Evolutionary conservation across 2,888 invertebrate species (phyloP).

Genomic region (Agrotis clavis): DNA sequence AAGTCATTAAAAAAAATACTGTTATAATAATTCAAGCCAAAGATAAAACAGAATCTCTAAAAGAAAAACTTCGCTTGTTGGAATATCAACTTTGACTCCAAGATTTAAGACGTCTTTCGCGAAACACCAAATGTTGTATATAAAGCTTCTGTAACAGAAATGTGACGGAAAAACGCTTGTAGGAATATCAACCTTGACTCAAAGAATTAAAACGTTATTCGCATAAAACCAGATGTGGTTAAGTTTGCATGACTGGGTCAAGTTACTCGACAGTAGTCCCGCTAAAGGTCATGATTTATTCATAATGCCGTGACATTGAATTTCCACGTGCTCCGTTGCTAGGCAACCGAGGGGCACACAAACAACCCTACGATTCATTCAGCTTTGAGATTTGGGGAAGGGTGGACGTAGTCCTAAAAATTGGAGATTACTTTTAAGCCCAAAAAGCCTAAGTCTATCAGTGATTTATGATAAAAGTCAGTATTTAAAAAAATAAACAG

Average conservation of each 20-base stretch:
- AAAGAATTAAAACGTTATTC: constrained; percentile 3
- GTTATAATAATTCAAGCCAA: constrained; percentile 20
- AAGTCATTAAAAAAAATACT: constrained; percentile 20
- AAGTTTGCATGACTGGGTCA: constrained; percentile 74
- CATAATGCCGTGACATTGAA: constrained; percentile 83
- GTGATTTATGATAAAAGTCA: not conserved
- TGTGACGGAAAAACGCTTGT: not conserved
- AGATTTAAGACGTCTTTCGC: constrained; percentile 4
- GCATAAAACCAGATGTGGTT: constrained; percentile 3
- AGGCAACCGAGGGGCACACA: constrained; percentile 78
- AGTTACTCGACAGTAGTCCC: constrained; percentile 70
- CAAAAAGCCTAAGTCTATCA: not conserved
- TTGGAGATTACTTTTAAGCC: not conserved
- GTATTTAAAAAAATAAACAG: not conserved
- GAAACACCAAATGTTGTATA: not conserved
- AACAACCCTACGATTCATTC: constrained; percentile 79
- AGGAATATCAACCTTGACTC: constrained; percentile 31
- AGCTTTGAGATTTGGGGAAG: constrained; percentile 56
- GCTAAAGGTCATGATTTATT: constrained; percentile 79
- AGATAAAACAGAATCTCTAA: constrained; percentile 21
- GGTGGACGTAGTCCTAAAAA: constrained; percentile 50
- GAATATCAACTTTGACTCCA: constrained; percentile 29
- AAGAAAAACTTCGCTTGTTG: constrained; percentile 1
- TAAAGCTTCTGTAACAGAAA: no score
- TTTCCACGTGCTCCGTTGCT: constrained; percentile 82